phyloP scores from a whole-genome alignment of 2,888 invertebrate species.

The Chalcosyrphus nemorum region DNA sequence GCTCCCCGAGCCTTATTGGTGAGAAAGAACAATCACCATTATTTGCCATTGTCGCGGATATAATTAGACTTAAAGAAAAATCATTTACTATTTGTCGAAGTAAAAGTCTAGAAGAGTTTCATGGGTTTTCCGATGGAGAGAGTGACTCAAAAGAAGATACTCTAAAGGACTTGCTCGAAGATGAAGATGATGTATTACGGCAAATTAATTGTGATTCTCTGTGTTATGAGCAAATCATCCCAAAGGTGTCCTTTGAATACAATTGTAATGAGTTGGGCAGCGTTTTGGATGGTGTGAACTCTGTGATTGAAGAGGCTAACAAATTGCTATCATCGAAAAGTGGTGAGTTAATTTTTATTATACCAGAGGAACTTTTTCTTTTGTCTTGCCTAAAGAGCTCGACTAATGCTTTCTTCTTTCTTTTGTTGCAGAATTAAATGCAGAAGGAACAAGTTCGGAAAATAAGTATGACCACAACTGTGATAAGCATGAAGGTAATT shows the following conservation, averaged over 20 bases:
- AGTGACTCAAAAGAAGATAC: conserved; percentile 13
- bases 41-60: conserved; percentile 27
- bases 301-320: conserved; percentile 33
- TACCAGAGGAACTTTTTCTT: too few species aligned
- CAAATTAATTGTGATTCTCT: conserved; percentile 59
- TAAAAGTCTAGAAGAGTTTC: conserved; percentile 40
- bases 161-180: conserved; percentile 42
- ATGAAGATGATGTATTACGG: conserved; percentile 52
- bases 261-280: not conserved
- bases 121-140: conserved; percentile 56
- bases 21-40: not conserved
- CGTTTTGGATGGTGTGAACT: not conserved
- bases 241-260: not conserved
- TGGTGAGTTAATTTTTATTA: conserved; percentile 37
- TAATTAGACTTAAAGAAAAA: conserved; percentile 21
- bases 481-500: conserved; percentile 36
- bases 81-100: not conserved
- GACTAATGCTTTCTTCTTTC: too few species aligned
- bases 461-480: not conserved
- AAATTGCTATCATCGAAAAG: not conserved
- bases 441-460: not conserved
- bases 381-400: too few species aligned
- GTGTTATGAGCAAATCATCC: conserved; percentile 32
- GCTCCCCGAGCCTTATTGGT: not conserved
- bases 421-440: conserved; percentile 1